Conservation (phyloP, 2,888 invertebrate species). For the Cyaniris semiargus region DNA sequence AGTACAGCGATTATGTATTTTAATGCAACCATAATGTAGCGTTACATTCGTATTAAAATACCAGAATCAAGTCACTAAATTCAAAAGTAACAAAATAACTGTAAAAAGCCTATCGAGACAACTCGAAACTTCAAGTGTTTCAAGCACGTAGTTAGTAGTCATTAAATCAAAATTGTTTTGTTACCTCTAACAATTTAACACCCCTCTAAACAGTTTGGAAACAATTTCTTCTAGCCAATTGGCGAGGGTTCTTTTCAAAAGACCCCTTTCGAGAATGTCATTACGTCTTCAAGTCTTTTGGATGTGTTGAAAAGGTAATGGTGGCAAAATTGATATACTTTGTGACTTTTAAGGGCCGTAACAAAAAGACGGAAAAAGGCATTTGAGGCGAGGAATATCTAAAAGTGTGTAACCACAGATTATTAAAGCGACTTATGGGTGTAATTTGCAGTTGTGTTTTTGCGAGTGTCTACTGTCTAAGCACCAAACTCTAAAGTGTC, state of each 20-base stretch:
- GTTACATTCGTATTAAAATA: neutral
- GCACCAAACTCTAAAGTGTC: no score
- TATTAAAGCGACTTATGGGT: neutral
- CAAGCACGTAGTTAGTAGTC: conserved; percentile 1
- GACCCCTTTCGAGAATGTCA: neutral
- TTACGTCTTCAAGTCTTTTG: conserved; percentile 14
- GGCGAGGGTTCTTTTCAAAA: conserved; percentile 3
- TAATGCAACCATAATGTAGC: no score
- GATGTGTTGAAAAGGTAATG: conserved; percentile 21
- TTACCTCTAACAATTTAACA: neutral
- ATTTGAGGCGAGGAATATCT: neutral
- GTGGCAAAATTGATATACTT: conserved; percentile 8
- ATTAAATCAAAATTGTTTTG: conserved; percentile 21
- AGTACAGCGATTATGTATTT: no score
- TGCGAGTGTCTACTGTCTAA: no score
- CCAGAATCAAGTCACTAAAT: neutral
- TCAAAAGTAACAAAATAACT: neutral
- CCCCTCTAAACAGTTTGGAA: neutral
- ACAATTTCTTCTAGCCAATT: neutral
- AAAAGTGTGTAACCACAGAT: neutral
- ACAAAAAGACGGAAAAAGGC: neutral
- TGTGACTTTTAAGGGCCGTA: neutral
- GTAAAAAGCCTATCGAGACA: conserved; percentile 18
- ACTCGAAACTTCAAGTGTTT: conserved; percentile 8
- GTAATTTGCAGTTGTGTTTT: no score